Evolutionary conservation across 2,888 invertebrate species (phyloP), one percentile per base, ranked within the genome.

Genomic region (Ecliptopera silaceata): DNA sequence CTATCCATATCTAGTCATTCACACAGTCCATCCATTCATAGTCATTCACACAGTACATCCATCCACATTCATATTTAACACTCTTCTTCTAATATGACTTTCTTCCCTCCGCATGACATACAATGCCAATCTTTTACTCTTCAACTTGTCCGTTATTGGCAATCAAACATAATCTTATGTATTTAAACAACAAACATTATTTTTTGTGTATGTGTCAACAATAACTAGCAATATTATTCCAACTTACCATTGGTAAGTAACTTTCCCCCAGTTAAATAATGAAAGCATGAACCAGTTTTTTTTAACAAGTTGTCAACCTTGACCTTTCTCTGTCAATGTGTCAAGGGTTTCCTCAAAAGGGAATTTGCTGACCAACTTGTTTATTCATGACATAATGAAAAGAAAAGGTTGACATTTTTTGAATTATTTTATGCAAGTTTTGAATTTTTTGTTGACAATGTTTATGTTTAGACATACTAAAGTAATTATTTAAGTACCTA

Each of bases 331-430:
- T 15, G 47, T 39, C 57, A 73, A 60, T 76, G 56, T 74, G 76
- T 74, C 79, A 78, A 75, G 75, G 73, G 70, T 68, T 71, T 69
- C 70, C 71, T 62, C n/a, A 57, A 69, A 68, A 61, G 59, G 60
- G 64, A 61, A 51, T 50, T 54, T 49, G 44, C 48, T 49, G 51
- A 46, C 45, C 54, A 47, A 64, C 73, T 56, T 57, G 68, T 70
- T 69, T 51, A 15, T 47, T 46, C 20, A 15, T 56, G 46, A 42
- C 41, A 52, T 54, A 52, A 54, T 48, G 39, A 17, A 44, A n/a
- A n/a, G n/a, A n/a, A n/a, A 44, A 39, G 39, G 44, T 56, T 15
- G 13, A 15, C 4, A 22, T 18, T 39, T 11, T 39, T 18, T 5
- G n/a, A 20, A 41, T 20, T n/a, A n/a, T 20, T 18, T 1, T 41